These are phyloP conservation scores for Crambe crambe DNA, from an alignment of 37 sponge, comb jelly and placozoan species.

Conservation along the genomic window DNA sequence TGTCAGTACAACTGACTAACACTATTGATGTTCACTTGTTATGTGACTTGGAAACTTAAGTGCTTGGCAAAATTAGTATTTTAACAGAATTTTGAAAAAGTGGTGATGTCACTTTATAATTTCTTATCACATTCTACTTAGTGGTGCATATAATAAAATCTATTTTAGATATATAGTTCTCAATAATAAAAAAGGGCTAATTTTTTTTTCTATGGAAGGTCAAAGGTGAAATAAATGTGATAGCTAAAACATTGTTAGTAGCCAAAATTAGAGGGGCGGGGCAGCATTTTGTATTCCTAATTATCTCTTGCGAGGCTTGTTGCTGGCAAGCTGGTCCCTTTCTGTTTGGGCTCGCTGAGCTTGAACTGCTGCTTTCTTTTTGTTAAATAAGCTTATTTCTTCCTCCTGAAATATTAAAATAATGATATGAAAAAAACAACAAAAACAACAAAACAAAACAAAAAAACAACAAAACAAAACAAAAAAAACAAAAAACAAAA, in stretches of 20 bases:
- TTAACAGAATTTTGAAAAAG: too few species aligned
- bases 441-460: not conserved
- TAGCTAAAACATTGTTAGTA: not conserved
- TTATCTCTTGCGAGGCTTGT: constrained; percentile 21
- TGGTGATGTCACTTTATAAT: too few species aligned
- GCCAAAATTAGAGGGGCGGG: not conserved
- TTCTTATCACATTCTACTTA: too few species aligned
- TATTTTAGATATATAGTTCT: not conserved
- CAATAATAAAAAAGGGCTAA: not conserved
- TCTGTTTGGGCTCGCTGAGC: constrained; percentile 85
- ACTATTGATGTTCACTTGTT: not conserved
- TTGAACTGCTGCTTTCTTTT: constrained; percentile 87
- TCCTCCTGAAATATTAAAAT: constrained; percentile 62
- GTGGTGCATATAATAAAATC: too few species aligned
- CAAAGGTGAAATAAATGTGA: not conserved
- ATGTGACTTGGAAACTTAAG: not conserved
- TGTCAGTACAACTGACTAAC: not conserved
- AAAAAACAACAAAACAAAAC: not conserved
- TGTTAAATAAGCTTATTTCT: constrained; percentile 84
- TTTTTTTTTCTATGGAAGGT: too few species aligned
- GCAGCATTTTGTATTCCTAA: not conserved
- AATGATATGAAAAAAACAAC: not conserved
- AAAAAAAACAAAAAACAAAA: not conserved
- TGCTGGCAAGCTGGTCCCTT: constrained; percentile 39
- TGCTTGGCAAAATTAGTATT: too few species aligned